Base-by-base conservation (phyloP, 2,888 invertebrate genomes). In the Erebia palarica region DNA sequence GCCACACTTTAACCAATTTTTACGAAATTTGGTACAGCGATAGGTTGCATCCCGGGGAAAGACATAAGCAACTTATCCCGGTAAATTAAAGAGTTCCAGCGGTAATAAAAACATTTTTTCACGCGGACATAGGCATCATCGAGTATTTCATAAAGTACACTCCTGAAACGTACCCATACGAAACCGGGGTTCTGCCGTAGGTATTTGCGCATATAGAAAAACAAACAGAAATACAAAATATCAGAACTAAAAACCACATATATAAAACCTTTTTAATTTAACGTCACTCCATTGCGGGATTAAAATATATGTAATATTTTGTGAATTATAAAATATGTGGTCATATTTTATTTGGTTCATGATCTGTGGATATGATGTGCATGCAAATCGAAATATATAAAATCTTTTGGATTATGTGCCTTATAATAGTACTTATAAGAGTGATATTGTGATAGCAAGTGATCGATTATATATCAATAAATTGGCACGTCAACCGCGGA, bases 391-490 rank as follows among this genome's bases (percentile, higher is more conserved):
- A 14, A 21, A 47, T 7, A 16, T 10, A 44, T 21, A 14, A 1
- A 13, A 3, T 44, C 8, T 42, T 21, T 66, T 58, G 9, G 18
- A 66, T 13, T 57, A 14, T 21, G 21, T 11, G n/a, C 44, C 21
- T 66, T 66, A 58, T 57, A 3, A 0, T 13, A 36, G 10, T 58
- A 0, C 21, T n/a, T 16, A 27, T 67, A 67, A 59, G 59, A 67
- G 58, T 13, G 49, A 59, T 59, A 67, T 59, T 49, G 11, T 27
- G 11, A 49, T 11, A 49, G 11, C 65, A n/a, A 16, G 47, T 36
- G 67, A 49, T 59, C n/a, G 14, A 67, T 49, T 67, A 59, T 67
- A 59, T 67, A 67, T 67, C 67, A 67, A 67, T 67, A 58, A 67
- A 67, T 67, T 58, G 67, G 67, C 21, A 36, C 42, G 36, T 67